Conservation (phyloP, 92 coral and sea anemone species). For the Ricordea florida region DNA sequence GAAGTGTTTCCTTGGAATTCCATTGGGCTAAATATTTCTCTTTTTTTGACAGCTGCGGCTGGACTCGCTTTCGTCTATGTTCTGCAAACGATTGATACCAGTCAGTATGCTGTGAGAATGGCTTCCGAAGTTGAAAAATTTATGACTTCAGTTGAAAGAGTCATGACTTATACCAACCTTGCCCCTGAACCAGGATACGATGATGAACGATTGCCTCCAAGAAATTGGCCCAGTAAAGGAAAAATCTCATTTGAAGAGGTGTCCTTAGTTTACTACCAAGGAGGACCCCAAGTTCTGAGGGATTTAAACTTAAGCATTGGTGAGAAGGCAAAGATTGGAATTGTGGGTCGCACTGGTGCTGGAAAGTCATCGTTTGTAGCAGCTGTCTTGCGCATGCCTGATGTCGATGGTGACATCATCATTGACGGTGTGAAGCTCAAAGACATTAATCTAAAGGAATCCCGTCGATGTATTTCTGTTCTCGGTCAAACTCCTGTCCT, state of each 20-base stretch:
- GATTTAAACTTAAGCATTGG: slow-evolving; percentile 38
- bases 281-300: slow-evolving; percentile 66
- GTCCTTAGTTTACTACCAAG: slow-evolving; percentile 75
- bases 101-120: no score
- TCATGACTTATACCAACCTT: no score
- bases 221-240: slow-evolving; percentile 80
- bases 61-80: no score
- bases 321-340: slow-evolving; percentile 79
- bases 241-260: slow-evolving; percentile 73
- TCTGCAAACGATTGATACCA: no score
- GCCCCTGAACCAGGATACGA: no score
- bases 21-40: no score
- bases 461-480: slow-evolving; percentile 76
- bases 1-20: no score
- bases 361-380: slow-evolving; percentile 91
- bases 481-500: slow-evolving; percentile 77
- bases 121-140: no score
- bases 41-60: no score
- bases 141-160: no score
- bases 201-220: slow-evolving; percentile 43
- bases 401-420: slow-evolving; percentile 70
- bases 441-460: slow-evolving; percentile 57
- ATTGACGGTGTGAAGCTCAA: slow-evolving; percentile 65
- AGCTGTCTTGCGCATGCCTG: slow-evolving; percentile 85
- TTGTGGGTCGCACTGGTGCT: slow-evolving; percentile 93